Base-by-base conservation (phyloP, 2,888 invertebrate genomes). In the Maniola hyperantus region DNA sequence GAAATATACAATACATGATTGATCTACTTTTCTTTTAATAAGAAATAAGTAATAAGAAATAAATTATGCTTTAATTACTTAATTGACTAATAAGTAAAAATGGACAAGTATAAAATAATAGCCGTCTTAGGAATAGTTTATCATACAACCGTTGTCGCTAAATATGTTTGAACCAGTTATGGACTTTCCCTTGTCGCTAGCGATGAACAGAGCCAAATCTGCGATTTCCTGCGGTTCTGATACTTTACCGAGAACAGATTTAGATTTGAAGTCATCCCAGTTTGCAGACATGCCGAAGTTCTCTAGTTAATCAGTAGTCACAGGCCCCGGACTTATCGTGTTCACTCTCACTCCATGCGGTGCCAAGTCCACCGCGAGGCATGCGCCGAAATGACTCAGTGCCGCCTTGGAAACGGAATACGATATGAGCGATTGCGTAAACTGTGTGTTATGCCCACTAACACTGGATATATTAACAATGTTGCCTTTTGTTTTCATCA, bases 401-500 rank as follows among this genome's bases (percentile, higher is more conserved):
- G 20, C 61, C 7, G 61, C 61, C 36, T 61, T 61, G 20, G 61
- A 61, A 4, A 61, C 48, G 6, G 39, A 15, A n/a, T 61, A 61
- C 13, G 48, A 2, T 50, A 48, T 20, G 6, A 11, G 1, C 8
- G 2, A 26, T 26, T 26, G 26, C 26, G 26, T 2, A 26, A 48
- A 50, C 8, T 36, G 36, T 0, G 50, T 51, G 20, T 7, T 20
- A 5, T 18, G 36, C 11, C 50, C 61, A 18, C 6, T 13, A 13
- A 61, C 36, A 50, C 61, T 61, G 20, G 61, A 48, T 2, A 61
- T 7, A 5, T 50, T 50, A 7, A 61, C 20, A 1, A 61, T 61
- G 50, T 61, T 61, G 10, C 61, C 61, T 13, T 61, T 61, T 0
- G 50, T 50, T 20, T 61, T 61, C 5, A 61, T 11, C 18, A 61